Base-by-base conservation (phyloP, 1,140 invertebrate genomes). In the Diabrotica undecimpunctata region DNA sequence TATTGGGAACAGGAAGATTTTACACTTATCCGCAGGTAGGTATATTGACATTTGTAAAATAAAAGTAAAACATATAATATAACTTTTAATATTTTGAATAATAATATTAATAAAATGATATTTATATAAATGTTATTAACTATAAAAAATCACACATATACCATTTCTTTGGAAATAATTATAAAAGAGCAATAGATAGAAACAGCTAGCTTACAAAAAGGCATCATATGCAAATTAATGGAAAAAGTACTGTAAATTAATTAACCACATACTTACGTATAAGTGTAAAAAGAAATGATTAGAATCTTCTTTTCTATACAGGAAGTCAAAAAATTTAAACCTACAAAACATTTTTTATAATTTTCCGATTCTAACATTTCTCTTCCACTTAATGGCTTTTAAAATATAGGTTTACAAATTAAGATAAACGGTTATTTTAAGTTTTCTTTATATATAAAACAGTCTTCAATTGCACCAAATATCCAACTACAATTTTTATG, bases 61-160 rank as follows among this genome's bases (percentile, higher is more conserved):
- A 59, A 65, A 53, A 59, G 8, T 46, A 37, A 35, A 51, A n/a
- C 39, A 64, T 35, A 66, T 66, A 69, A 70, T 66, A 70, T 70
- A 70, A 65, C 63, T 67, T 71, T 70, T 72, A 69, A 64, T 71
- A 65, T 68, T 70, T 66, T 68, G 69, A 66, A 69, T 73, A 68
- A 70, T 73, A 68, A 66, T 71, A 72, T 65, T 74, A 74, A 74
- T 74, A 74, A 74, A 74, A 74, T 73, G 71, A 74, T 72, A 73
- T 72, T 68, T 65, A 71, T 70, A 72, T 66, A 72, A 73, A 70
- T 69, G 68, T 73, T 72, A 72, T 67, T 72, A 59, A 68, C 72
- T 71, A 71, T 70, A 69, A 75, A 73, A 75, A 76, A 74, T 76
- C 74, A 76, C 74, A 75, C 73, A 70, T 71, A 74, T 73, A 74